Base-by-base conservation (phyloP, 2,888 invertebrate genomes). In the Smittia sp. region DNA sequence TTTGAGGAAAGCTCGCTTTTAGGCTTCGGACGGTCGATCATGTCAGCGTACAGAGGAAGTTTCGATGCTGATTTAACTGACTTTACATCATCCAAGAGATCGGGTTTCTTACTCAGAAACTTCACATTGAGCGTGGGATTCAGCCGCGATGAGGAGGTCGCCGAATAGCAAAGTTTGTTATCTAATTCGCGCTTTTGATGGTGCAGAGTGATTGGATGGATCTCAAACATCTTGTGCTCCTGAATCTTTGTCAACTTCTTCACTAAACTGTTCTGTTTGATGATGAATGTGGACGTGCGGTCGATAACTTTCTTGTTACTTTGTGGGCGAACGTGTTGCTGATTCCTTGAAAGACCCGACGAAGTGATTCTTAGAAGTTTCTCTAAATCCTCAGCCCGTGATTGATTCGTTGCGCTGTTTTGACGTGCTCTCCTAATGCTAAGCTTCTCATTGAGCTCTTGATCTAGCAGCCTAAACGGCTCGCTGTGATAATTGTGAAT, bases 1-100 rank as follows among this genome's bases (percentile, higher is more conserved):
- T 72, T 72, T 38, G 72, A 39, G 20, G 62, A 66, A 1, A 63
- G 4, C 9, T 63, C 63, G 25, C 20, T 15, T n/a, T 63, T 63
- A 38, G 15, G 39, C 9, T 24, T 58, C 27, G 38, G 32, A 20
- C n/a, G 15, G 6, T 70, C 24, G 13, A 15, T 52, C 9, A 52
- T 25, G 46, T 52, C 54, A n/a, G 32, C 32, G 24, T 72, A 62
- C 6, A 62, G 58, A n/a, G 72, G 72, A 22, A 72, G 62, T 32
- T 72, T 72, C 18, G 72, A 72, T 20, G 72, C 72, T 0, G 72
- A 72, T 62, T 72, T 72, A 9, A 72, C 72, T 25, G 69, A 27
- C 15, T 72, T 58, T 18, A 62, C 39, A 15, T 69, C 22, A 25
- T 20, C 27, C 15, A 27, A 20, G 27, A 39, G n/a, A 1, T 72